Evolutionary conservation across 2,113 vertebrate species (phyloP).

Genomic region (Nesogale talazaci): DNA sequence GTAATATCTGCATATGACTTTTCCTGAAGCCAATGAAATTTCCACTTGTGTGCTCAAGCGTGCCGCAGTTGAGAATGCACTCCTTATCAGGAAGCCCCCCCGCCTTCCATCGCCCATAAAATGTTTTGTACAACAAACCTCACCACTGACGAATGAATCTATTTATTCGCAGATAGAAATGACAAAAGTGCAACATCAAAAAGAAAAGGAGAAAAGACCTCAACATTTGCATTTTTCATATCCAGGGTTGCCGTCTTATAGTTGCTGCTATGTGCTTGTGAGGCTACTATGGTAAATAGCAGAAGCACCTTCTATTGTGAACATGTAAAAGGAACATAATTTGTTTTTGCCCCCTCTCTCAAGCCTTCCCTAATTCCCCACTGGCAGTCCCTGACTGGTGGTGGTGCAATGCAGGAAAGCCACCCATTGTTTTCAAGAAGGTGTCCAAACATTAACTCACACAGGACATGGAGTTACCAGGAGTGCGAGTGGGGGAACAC

Average conservation of each 20-base stretch:
- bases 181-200: conserved; percentile 63
- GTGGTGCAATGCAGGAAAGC: neutral
- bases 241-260: conserved; percentile 44
- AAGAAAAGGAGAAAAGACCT: neutral
- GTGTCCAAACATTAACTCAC: neutral
- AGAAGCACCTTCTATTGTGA: neutral
- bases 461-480: neutral
- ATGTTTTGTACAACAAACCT: conserved; percentile 45
- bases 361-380: neutral
- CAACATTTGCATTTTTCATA: conserved; percentile 43
- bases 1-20: conserved; percentile 58
- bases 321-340: neutral
- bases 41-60: conserved; percentile 57
- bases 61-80: conserved; percentile 37
- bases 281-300: conserved; percentile 33
- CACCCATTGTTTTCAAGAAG: neutral
- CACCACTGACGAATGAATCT: conserved; percentile 60
- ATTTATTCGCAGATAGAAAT: conserved; percentile 70
- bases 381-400: neutral
- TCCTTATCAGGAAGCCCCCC: conserved; percentile 47
- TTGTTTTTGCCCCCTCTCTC: conserved; percentile 2
- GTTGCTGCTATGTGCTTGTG: conserved; percentile 12
- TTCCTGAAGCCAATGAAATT: conserved; percentile 63
- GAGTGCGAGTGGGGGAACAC: neutral
- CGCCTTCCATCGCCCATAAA: conserved; percentile 45